A percentile compares a stretch with the other conserved stretches of the same genome.
These are phyloP conservation scores for Craterocephalus amniculus DNA, from an alignment of 2,797 vertebrate genomes.

Conservation along the genomic window DNA sequence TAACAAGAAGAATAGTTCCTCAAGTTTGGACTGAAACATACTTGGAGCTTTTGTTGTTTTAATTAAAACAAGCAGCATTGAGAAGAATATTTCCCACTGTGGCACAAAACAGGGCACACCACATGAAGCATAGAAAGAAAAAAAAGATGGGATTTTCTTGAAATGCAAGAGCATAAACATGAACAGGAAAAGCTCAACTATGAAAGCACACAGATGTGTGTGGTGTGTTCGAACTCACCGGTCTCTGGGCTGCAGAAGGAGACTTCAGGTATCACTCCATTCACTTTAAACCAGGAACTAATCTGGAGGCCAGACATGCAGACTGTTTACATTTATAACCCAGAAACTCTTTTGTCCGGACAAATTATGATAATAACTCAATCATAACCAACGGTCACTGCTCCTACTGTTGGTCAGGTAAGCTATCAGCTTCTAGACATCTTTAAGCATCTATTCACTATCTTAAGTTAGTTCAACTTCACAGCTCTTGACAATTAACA, in stretches of 20 bases:
- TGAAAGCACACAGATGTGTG: not conserved
- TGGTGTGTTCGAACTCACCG: slow-evolving; percentile 58
- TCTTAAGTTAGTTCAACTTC: not conserved
- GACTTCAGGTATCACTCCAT: slow-evolving; percentile 30
- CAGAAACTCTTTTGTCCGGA: not conserved
- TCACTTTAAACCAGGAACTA: slow-evolving; percentile 24
- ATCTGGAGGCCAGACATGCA: slow-evolving; percentile 56
- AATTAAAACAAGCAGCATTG: not conserved
- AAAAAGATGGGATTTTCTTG: not conserved
- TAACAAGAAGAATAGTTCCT: not conserved
- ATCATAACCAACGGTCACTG: not conserved
- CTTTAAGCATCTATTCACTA: slow-evolving; percentile 1
- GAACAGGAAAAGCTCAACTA: not conserved
- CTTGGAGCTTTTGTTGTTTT: not conserved
- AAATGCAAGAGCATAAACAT: not conserved
- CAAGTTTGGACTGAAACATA: not conserved
- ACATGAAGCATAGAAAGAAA: not conserved
- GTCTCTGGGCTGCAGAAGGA: slow-evolving; percentile 6
- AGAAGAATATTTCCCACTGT: not conserved
- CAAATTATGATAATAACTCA: not conserved
- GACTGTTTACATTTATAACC: slow-evolving; percentile 18
- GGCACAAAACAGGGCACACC: not conserved
- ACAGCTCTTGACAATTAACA: not conserved
- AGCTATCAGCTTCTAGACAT: not conserved
- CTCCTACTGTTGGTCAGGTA: slow-evolving; percentile 17